Conservation (phyloP, 2,113 vertebrate species). For the Proteles cristata region DNA sequence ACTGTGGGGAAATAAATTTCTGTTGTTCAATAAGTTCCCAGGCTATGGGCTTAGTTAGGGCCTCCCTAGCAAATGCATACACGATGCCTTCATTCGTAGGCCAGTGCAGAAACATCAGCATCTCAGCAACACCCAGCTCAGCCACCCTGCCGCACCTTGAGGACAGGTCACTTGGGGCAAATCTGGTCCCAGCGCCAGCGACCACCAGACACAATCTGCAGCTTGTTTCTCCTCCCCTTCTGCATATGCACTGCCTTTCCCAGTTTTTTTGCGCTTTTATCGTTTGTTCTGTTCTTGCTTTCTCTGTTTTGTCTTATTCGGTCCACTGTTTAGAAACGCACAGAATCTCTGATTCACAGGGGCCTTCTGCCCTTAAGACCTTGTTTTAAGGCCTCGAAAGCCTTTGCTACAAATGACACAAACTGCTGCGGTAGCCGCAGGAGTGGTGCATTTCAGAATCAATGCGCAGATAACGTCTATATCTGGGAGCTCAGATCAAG, state of each 20-base stretch:
- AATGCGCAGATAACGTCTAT: background rate
- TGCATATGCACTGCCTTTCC: background rate
- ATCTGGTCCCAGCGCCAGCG: background rate
- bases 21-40: background rate
- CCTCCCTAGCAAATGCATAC: background rate
- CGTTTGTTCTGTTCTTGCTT: background rate
- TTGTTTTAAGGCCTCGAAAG: background rate
- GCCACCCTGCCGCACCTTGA: background rate
- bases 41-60: background rate
- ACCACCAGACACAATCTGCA: background rate
- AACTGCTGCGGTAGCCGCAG: background rate
- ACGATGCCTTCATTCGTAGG: background rate
- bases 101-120: background rate
- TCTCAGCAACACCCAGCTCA: background rate
- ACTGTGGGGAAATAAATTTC: background rate
- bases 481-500: slow-evolving; percentile 17
- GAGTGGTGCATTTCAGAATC: slow-evolving; percentile 36
- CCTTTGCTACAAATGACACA: background rate
- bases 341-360: background rate
- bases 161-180: background rate
- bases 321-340: background rate
- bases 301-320: background rate
- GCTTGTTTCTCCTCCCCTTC: background rate
- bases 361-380: background rate
- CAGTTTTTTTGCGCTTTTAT: background rate